Conservation (phyloP, 2,888 invertebrate genomes). For the Drosophila stalkeri region DNA sequence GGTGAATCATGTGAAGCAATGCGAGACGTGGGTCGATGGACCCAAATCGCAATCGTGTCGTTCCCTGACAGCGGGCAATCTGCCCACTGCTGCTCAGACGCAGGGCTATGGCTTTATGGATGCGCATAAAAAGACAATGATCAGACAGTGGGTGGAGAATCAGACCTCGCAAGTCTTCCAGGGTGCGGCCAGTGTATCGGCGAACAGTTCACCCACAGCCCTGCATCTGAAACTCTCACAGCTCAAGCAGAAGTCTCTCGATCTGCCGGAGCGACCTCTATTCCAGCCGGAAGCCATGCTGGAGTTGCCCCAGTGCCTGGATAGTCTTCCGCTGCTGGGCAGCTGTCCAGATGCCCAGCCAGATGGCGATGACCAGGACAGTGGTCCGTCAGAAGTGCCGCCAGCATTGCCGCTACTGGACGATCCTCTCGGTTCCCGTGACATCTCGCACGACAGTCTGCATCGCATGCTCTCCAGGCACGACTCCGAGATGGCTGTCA, state of each 20-base stretch:
- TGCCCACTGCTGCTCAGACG: conserved; percentile 80
- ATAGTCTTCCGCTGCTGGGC: conserved; percentile 46
- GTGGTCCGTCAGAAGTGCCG: conserved; percentile 93
- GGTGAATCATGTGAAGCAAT: conserved; percentile 90
- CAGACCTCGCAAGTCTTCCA: conserved; percentile 92
- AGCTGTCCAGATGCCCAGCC: conserved; percentile 62
- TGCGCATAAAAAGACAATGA: conserved; percentile 96
- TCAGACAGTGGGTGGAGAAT: conserved; percentile 96
- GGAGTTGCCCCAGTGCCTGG: conserved; percentile 41
- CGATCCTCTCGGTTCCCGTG: conserved; percentile 91
- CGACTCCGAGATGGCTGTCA: conserved; percentile 82
- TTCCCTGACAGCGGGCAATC: conserved; percentile 85
- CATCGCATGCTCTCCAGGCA: conserved; percentile 86
- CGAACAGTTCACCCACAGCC: conserved; percentile 86
- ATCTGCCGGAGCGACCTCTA: conserved; percentile 66
- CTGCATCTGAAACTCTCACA: conserved; percentile 86
- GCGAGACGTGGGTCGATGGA: conserved; percentile 98
- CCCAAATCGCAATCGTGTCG: conserved; percentile 89
- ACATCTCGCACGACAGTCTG: conserved; percentile 93
- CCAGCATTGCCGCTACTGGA: conserved; percentile 92
- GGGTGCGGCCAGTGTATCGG: conserved; percentile 85
- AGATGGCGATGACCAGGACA: conserved; percentile 90
- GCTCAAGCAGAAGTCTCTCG: conserved; percentile 86
- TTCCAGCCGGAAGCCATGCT: conserved; percentile 85
- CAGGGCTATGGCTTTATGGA: conserved; percentile 95